phyloP scores from a whole-genome alignment of 1,140 invertebrate species.

The Limonius californicus region DNA sequence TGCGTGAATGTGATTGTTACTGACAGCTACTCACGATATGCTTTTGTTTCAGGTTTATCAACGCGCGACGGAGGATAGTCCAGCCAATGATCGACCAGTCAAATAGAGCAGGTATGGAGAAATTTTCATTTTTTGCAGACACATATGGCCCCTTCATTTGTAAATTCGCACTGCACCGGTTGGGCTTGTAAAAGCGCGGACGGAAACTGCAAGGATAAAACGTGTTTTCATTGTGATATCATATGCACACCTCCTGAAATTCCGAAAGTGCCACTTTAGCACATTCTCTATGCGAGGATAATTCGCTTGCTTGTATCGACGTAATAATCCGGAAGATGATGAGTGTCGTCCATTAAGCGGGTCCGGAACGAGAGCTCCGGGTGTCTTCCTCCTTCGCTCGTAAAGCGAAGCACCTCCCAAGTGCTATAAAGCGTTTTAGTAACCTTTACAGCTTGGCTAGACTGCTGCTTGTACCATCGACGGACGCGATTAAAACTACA shows the following conservation, averaged over 20 bases:
- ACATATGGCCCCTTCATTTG: neutral
- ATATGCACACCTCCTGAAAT: too few species aligned
- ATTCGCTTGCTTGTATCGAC: slow-evolving; percentile 2
- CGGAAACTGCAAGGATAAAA: too few species aligned
- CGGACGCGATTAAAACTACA: slow-evolving; percentile 6
- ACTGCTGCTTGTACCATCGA: neutral
- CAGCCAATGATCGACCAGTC: slow-evolving; percentile 97
- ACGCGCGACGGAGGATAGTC: slow-evolving; percentile 95
- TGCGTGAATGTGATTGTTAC: slow-evolving; percentile 30
- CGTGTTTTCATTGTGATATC: too few species aligned
- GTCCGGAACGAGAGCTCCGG: slow-evolving; percentile 5
- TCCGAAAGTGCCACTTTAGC: too few species aligned
- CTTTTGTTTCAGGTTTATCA: slow-evolving; percentile 88
- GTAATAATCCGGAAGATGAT: slow-evolving; percentile 15
- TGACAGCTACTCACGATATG: slow-evolving; percentile 8
- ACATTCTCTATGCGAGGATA: neutral
- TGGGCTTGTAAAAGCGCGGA: neutral
- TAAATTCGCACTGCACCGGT: neutral
- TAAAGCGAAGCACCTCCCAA: slow-evolving; percentile 21
- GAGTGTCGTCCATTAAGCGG: slow-evolving; percentile 17
- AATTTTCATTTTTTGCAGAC: neutral
- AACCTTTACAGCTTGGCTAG: slow-evolving; percentile 12
- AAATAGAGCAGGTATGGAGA: slow-evolving; percentile 86
- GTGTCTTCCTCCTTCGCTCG: slow-evolving; percentile 5
- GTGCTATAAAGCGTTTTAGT: slow-evolving; percentile 20